A percentile compares a stretch with the other conserved stretches of the same genome.
Evolutionary conservation across 2,113 vertebrate species (phyloP).

Genomic region (Pogona vitticeps): DNA sequence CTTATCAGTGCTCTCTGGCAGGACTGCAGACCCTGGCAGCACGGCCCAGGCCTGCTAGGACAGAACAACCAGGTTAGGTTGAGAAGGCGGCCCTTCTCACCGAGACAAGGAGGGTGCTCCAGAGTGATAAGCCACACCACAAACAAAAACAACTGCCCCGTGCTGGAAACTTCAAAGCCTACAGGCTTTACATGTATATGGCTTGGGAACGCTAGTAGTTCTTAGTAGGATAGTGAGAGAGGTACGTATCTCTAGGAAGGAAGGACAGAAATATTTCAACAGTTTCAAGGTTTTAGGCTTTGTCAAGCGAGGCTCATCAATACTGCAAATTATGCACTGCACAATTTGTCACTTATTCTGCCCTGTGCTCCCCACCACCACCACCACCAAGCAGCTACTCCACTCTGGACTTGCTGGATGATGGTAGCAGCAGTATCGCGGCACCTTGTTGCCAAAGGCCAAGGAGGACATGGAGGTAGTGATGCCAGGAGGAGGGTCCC

Average conservation of each 20-base stretch:
- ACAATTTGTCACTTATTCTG: no score
- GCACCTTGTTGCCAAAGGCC: no score
- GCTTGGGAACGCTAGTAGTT: slow-evolving; percentile 46
- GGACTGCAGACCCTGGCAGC: slow-evolving; percentile 72
- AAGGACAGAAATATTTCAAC: neutral
- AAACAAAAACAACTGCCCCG: slow-evolving; percentile 84
- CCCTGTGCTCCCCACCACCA: no score
- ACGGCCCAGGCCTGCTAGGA: slow-evolving; percentile 57
- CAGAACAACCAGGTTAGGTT: slow-evolving; percentile 50
- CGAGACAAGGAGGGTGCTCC: slow-evolving; percentile 66
- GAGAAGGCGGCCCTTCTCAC: slow-evolving; percentile 21
- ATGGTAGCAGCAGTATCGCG: no score
- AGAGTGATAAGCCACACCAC: slow-evolving; percentile 74
- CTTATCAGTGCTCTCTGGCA: slow-evolving; percentile 90
- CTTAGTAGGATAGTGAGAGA: neutral
- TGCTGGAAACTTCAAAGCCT: slow-evolving; percentile 85
- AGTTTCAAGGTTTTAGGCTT: neutral
- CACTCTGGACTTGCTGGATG: no score
- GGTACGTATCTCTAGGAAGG: neutral
- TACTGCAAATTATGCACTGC: neutral
- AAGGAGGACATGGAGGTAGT: no score
- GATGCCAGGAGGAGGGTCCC: no score
- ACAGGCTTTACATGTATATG: slow-evolving; percentile 59
- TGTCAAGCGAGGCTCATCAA: neutral
- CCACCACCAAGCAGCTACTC: no score